phyloP scores from a whole-genome alignment of 2,888 invertebrate species.

The Nomada flava region DNA sequence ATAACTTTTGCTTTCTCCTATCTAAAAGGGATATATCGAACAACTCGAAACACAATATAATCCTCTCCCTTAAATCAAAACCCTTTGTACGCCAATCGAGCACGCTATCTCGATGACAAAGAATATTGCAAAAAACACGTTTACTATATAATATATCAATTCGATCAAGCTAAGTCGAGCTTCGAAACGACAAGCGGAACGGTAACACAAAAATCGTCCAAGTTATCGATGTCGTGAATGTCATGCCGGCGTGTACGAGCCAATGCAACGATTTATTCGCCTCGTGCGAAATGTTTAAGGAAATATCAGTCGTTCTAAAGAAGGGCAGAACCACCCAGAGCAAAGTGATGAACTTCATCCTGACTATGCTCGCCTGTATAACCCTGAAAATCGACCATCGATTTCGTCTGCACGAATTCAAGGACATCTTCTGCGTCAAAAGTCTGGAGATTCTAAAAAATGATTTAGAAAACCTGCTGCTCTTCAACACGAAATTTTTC shows the following conservation, averaged over 20 bases:
- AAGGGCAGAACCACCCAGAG: conserved; percentile 23
- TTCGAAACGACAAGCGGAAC: not conserved
- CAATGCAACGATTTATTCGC: not conserved
- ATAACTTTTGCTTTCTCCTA: not conserved
- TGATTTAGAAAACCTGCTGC: conserved; percentile 61
- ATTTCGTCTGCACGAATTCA: conserved; percentile 23
- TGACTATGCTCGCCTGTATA: conserved; percentile 61
- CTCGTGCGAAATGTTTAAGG: not conserved
- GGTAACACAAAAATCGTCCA: not conserved
- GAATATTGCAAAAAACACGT: too few relatives aligned
- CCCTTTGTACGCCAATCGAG: too few relatives aligned
- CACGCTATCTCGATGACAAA: too few relatives aligned
- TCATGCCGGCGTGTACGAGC: not conserved
- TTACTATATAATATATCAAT: too few relatives aligned
- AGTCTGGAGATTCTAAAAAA: conserved; percentile 37
- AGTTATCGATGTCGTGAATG: not conserved
- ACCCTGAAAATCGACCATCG: conserved; percentile 52
- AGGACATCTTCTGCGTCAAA: conserved; percentile 29
- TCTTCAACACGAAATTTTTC: conserved; percentile 54
- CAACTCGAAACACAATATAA: not conserved
- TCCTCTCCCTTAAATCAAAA: not conserved
- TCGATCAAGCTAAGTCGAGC: too few relatives aligned
- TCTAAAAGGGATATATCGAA: not conserved
- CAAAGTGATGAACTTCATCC: conserved; percentile 54
- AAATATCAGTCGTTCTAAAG: conserved; percentile 18